Conservation (phyloP, 64 coral and sea anemone genomes). For the Montipora foliosa region DNA sequence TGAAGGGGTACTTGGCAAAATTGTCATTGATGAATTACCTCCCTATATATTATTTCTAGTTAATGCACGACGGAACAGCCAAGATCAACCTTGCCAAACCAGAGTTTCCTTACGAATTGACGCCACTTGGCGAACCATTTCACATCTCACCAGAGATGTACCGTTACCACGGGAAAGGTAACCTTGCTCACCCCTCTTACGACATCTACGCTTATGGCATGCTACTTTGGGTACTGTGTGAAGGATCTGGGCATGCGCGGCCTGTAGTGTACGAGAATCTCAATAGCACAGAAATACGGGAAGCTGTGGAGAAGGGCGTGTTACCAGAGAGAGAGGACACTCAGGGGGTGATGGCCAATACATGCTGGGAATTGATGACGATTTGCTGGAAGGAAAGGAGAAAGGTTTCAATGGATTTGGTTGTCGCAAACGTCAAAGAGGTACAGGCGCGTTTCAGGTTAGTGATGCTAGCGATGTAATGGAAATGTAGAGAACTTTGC, state of each 20-base stretch:
- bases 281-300: slow-evolving; percentile 9
- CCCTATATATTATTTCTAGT: background rate
- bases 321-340: slow-evolving; percentile 36
- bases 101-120: slow-evolving; percentile 56
- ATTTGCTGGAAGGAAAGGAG: slow-evolving; percentile 39
- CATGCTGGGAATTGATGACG: slow-evolving; percentile 58
- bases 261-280: slow-evolving; percentile 32
- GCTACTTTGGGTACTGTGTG: slow-evolving; percentile 58
- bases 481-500: no score
- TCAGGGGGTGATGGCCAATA: slow-evolving; percentile 10
- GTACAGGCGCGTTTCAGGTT: background rate
- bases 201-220: slow-evolving; percentile 75
- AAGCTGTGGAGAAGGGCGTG: slow-evolving; percentile 12
- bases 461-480: no score
- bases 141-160: slow-evolving; percentile 81
- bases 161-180: background rate
- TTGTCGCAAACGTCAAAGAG: background rate
- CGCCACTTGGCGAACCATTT: slow-evolving; percentile 51
- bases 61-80: slow-evolving; percentile 56
- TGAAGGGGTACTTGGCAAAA: no score
- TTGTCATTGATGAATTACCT: background rate
- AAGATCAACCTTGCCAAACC: slow-evolving; percentile 74
- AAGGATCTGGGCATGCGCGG: slow-evolving; percentile 41
- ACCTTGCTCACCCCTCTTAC: slow-evolving; percentile 16
- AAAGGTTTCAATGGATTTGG: background rate